These are phyloP conservation scores for Melanotaenia duboulayi DNA, from an alignment of 2,113 vertebrate genomes.

Conservation along the genomic window DNA sequence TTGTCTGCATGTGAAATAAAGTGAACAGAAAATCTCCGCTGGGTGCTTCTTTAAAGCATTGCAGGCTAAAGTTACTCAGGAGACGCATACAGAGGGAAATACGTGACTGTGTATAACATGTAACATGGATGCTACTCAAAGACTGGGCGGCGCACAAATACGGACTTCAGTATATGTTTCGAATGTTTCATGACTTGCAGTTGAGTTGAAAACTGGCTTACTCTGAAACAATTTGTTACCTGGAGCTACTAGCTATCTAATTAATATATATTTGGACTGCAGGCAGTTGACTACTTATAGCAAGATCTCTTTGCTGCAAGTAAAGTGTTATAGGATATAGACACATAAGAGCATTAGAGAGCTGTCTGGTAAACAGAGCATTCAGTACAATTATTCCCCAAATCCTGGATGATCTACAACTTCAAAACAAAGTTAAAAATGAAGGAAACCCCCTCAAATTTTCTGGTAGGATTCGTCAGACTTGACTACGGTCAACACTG, in stretches of 20 bases:
- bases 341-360: slow-evolving; percentile 38
- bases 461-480: slow-evolving; percentile 13
- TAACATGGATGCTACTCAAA: slow-evolving; percentile 26
- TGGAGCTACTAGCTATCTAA: slow-evolving; percentile 39
- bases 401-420: slow-evolving; percentile 7
- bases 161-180: slow-evolving; percentile 20
- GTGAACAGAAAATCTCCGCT: slow-evolving; percentile 47
- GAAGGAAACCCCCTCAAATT: slow-evolving; percentile 7
- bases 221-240: slow-evolving; percentile 29
- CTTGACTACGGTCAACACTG: not conserved
- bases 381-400: slow-evolving; percentile 49
- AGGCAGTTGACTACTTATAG: slow-evolving; percentile 14
- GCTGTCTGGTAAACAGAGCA: slow-evolving; percentile 37
- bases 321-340: slow-evolving; percentile 29
- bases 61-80: slow-evolving; percentile 62
- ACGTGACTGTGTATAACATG: slow-evolving; percentile 18
- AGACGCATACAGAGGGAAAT: slow-evolving; percentile 45
- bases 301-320: slow-evolving; percentile 32
- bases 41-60: slow-evolving; percentile 67
- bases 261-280: slow-evolving; percentile 28
- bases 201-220: slow-evolving; percentile 4
- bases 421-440: slow-evolving; percentile 20
- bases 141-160: slow-evolving; percentile 16
- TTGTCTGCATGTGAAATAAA: slow-evolving; percentile 64
- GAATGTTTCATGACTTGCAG: slow-evolving; percentile 19